phyloP scores from a whole-genome alignment of 2,797 vertebrate species.

The Pseudomugil gertrudae region DNA sequence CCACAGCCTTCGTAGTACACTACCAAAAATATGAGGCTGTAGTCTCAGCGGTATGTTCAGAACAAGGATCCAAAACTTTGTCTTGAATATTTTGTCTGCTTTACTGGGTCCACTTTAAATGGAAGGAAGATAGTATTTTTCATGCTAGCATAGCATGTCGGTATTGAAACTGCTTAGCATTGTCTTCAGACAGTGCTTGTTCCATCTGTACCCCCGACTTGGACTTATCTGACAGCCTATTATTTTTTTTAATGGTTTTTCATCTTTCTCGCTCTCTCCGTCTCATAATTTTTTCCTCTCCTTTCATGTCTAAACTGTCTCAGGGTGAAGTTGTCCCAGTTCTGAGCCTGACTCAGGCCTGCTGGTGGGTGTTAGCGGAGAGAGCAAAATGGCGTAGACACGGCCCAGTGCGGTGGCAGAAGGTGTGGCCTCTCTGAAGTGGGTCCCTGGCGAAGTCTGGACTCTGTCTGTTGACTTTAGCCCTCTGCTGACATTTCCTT shows the following conservation, averaged over 20 bases:
- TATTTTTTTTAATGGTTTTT: slow-evolving; percentile 56
- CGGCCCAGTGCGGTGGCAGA: slow-evolving; percentile 34
- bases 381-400: slow-evolving; percentile 23
- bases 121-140: slow-evolving; percentile 28
- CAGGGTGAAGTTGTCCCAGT: slow-evolving; percentile 3
- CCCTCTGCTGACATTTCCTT: slow-evolving; percentile 78
- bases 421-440: slow-evolving; percentile 62
- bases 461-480: slow-evolving; percentile 78
- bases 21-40: slow-evolving; percentile 50
- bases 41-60: slow-evolving; percentile 57
- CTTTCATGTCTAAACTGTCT: slow-evolving; percentile 22
- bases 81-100: slow-evolving; percentile 56
- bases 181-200: slow-evolving; percentile 45
- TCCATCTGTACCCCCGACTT: slow-evolving; percentile 40
- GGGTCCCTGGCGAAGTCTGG: slow-evolving; percentile 52
- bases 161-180: slow-evolving; percentile 20
- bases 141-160: background rate
- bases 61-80: slow-evolving; percentile 35
- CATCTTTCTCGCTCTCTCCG: background rate
- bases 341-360: slow-evolving; percentile 15
- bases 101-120: slow-evolving; percentile 45
- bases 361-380: slow-evolving; percentile 13
- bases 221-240: slow-evolving; percentile 29
- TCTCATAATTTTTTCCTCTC: slow-evolving; percentile 37
- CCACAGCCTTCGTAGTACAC: slow-evolving; percentile 62